Base-by-base conservation (phyloP, 2,113 vertebrate genomes). In the Taurulus bubalis region DNA sequence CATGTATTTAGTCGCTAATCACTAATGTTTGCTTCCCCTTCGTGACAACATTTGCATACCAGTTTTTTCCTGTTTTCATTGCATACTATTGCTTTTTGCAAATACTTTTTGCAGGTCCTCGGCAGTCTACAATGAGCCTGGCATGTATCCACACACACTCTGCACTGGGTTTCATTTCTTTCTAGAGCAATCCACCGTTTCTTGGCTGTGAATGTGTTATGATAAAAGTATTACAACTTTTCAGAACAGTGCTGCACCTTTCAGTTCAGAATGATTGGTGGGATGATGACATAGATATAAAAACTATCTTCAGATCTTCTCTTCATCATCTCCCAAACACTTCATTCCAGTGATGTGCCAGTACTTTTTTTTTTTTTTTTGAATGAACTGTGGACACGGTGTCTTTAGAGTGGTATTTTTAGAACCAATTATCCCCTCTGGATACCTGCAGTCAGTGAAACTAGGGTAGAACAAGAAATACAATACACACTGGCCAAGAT, bases 211-310 rank as follows among this genome's bases (percentile, higher is more conserved):
- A 58, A 40, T 82, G 28, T 72, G 51, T 59, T 36, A 70, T 67
- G 51, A 85, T 87, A 82, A 75, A 84, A 80, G 56, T 81, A 58
- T 85, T 81, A 75, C 32, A 81, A 38, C 65, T 75, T 74, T 67
- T 74, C 71, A 79, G 68, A 75, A 59, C 30, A 75, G 69, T 42
- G 32, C 45, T 34, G 64, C 71, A 79, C 72, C 72, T 86, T 79
- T 89, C 40, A 38, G 36, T 83, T 56, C 47, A 67, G 72, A 75
- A 60, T 78, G 58, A 88, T 60, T 40, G 83, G 66, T 20, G 38
- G 65, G 75, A 91, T 86, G 82, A 87, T 71, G 80, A 86, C 71
- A 89, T 32, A 34, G 74, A 75, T 67, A 34, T 30, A 66, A 64
- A 82, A 85, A 86, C 49, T 75, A 64, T 59, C 74, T 45, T 49